Base-by-base conservation (phyloP, 2,797 vertebrate genomes). In the Oreortyx pictus region DNA sequence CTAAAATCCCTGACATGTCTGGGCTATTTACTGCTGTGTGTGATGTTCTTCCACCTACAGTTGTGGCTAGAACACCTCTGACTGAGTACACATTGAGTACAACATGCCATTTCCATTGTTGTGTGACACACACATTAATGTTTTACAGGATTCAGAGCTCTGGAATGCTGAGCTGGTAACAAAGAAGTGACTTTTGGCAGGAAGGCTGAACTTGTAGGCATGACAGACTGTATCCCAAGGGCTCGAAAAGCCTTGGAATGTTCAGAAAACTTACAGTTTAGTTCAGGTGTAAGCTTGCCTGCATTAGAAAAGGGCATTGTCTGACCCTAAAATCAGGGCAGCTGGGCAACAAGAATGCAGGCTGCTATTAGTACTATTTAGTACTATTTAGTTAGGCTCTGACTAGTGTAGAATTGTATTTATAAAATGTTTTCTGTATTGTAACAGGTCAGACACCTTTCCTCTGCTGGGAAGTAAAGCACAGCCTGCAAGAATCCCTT, bases 401-500 rank as follows among this genome's bases (percentile, higher is more conserved):
- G 37, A 22, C 1, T 1, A 0, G 4, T 1, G 37, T 24, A 8
- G 54, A 15, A 11, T 7, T 46, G 70, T 52, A 17, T 31, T 59
- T 82, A 56, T 54, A 54, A 35, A 47, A 41, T 83, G 35, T n/a
- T 27, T 7, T 91, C 90, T 94, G 3, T 94, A 19, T 95, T 66
- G 67, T 86, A 47, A 57, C 92, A 98, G 98, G 90, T 96, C 97
- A 87, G 97, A 98, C 74, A 94, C 96, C 46, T 96, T 97, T 65
- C 92, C 97, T 20, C 87, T 94, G 14, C 95, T 97, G 68, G 97
- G 92, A 93, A 95, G 91, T 91, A 98, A 96, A 91, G 65, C 82
- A n/a, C 95, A 90, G 22, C 86, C 97, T 67, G 73, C 95, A 68
- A 97, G 97, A 95, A 95, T 89, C 49, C 92, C 97, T 79, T 98